Evolutionary conservation across 2,113 vertebrate genomes (phyloP).

Genomic region (Cryptomyrus ogoouensis): DNA sequence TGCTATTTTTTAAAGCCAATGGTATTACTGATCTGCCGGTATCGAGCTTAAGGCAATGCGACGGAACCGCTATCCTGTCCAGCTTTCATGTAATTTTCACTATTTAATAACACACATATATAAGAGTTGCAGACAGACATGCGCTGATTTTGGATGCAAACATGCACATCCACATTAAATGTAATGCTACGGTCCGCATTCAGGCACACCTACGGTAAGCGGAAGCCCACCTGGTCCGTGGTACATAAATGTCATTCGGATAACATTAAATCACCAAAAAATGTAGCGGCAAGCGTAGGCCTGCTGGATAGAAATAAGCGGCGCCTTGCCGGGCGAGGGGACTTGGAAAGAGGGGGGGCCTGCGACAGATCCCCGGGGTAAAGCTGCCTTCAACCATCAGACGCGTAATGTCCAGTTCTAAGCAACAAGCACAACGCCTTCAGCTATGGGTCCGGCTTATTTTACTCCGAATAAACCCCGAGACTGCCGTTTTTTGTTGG

Average conservation of each 20-base stretch:
- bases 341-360: neutral
- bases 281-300: neutral
- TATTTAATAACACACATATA: neutral
- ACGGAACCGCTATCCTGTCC: neutral
- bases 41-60: neutral
- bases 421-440: neutral
- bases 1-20: neutral
- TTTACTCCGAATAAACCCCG: neutral
- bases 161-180: neutral
- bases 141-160: neutral
- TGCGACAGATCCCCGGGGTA: neutral
- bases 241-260: neutral
- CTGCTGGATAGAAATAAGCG: neutral
- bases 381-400: neutral
- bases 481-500: neutral
- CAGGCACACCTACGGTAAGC: neutral
- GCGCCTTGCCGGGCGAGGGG: neutral
- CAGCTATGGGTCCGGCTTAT: neutral
- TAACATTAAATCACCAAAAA: neutral
- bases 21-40: neutral
- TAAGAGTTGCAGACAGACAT: neutral
- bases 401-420: neutral
- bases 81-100: neutral
- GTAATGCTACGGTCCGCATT: neutral
- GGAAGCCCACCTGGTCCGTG: neutral